phyloP scores from a whole-genome alignment of 2,113 vertebrate genomes.

The Isichthys henryi region DNA sequence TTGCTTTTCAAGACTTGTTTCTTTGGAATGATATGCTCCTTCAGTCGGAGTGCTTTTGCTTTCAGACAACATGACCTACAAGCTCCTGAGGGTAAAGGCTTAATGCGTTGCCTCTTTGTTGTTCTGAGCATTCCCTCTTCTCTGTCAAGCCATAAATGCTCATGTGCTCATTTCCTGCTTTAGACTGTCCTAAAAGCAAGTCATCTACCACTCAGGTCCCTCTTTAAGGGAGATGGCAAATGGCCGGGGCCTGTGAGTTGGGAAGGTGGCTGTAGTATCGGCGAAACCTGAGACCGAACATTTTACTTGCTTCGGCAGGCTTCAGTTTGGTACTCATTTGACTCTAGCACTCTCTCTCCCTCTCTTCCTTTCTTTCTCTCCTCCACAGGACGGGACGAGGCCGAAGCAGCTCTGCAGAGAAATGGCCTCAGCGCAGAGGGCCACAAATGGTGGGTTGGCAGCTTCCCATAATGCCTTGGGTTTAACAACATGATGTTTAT shows the following conservation, averaged over 20 bases:
- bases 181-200: neutral
- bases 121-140: neutral
- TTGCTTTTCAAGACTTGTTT: neutral
- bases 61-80: neutral
- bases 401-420: slow-evolving; percentile 56
- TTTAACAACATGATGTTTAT: slow-evolving; percentile 45
- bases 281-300: neutral
- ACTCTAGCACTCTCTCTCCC: neutral
- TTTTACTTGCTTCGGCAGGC: neutral
- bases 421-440: slow-evolving; percentile 58
- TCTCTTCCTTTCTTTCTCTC: slow-evolving; percentile 18
- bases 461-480: slow-evolving; percentile 35
- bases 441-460: slow-evolving; percentile 62
- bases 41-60: neutral
- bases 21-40: neutral
- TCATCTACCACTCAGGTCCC: neutral
- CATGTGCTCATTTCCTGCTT: neutral
- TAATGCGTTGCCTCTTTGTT: neutral
- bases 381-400: slow-evolving; percentile 59
- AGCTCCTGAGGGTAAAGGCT: neutral
- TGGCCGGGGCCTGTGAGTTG: neutral
- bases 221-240: neutral
- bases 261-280: neutral
- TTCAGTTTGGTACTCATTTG: neutral
- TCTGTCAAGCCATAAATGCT: neutral